A percentile compares a stretch with the other conserved stretches of the same genome.
phyloP scores from a whole-genome alignment of 2,797 vertebrate genomes.

The Cirrhinus mrigala region DNA sequence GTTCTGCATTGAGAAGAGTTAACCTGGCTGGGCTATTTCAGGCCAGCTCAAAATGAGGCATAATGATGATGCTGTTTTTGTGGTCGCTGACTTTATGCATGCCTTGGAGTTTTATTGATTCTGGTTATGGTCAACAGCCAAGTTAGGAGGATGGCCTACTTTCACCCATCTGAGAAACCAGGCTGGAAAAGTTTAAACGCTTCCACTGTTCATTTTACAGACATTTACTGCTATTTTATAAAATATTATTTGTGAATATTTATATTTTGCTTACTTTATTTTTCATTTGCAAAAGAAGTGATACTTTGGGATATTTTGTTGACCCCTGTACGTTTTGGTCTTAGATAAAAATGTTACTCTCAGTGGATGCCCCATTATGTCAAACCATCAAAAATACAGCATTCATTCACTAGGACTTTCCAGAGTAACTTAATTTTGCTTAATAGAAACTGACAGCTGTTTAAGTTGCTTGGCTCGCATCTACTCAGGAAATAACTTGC shows the following conservation, averaged over 20 bases:
- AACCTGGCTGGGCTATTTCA: conserved; percentile 70
- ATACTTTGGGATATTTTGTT: neutral
- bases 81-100: conserved; percentile 73
- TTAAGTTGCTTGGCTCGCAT: conserved; percentile 23
- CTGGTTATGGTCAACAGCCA: conserved; percentile 73
- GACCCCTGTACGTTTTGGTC: neutral
- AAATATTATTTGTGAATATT: neutral
- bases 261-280: neutral
- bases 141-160: conserved; percentile 60
- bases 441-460: conserved; percentile 4
- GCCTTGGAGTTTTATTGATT: conserved; percentile 75
- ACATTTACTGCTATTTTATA: neutral
- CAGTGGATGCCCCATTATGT: neutral
- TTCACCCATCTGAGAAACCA: conserved; percentile 21
- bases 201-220: neutral
- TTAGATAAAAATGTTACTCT: neutral
- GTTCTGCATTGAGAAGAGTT: conserved; percentile 58
- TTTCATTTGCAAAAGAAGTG: neutral
- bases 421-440: conserved; percentile 39
- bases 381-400: conserved; percentile 3
- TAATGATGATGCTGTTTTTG: conserved; percentile 75
- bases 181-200: neutral
- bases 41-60: conserved; percentile 67
- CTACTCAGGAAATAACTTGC: conserved; percentile 53
- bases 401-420: conserved; percentile 35